Evolutionary conservation across 2,797 vertebrate genomes (phyloP).

Genomic region (Perdix hodgsoniae): DNA sequence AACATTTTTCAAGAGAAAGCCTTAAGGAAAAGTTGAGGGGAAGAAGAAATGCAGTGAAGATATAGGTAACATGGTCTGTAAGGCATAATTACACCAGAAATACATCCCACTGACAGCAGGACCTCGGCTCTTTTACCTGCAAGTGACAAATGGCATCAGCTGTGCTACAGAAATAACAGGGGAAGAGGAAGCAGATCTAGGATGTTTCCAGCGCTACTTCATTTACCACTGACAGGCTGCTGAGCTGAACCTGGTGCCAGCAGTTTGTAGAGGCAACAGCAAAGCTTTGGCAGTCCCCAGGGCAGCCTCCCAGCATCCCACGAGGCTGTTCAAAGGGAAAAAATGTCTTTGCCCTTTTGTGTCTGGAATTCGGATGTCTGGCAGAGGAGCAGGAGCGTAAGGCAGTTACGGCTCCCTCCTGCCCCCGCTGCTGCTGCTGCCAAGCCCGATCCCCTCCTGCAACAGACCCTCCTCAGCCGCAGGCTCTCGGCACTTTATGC

Average conservation of each 20-base stretch:
- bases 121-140: not conserved
- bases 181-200: not conserved
- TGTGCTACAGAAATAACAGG: not conserved
- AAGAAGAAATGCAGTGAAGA: not conserved
- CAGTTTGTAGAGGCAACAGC: slow-evolving; percentile 18
- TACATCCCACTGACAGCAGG: not conserved
- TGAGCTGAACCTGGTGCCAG: not conserved
- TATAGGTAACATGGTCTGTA: not conserved
- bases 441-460: slow-evolving; percentile 14
- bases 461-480: not conserved
- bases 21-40: not conserved
- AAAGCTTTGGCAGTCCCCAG: slow-evolving; percentile 33
- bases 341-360: slow-evolving; percentile 58
- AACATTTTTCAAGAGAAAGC: not conserved
- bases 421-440: slow-evolving; percentile 29
- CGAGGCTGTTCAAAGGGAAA: slow-evolving; percentile 38
- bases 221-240: not conserved
- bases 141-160: not conserved
- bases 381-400: slow-evolving; percentile 56
- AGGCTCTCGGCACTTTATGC: not conserved
- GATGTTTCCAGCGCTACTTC: not conserved
- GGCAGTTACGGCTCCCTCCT: slow-evolving; percentile 52
- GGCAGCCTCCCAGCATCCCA: slow-evolving; percentile 50
- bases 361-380: slow-evolving; percentile 76
- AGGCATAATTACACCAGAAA: not conserved